phyloP scores from a whole-genome alignment of 2,888 invertebrate genomes.

The Cataglyphis rosenhaueri region DNA sequence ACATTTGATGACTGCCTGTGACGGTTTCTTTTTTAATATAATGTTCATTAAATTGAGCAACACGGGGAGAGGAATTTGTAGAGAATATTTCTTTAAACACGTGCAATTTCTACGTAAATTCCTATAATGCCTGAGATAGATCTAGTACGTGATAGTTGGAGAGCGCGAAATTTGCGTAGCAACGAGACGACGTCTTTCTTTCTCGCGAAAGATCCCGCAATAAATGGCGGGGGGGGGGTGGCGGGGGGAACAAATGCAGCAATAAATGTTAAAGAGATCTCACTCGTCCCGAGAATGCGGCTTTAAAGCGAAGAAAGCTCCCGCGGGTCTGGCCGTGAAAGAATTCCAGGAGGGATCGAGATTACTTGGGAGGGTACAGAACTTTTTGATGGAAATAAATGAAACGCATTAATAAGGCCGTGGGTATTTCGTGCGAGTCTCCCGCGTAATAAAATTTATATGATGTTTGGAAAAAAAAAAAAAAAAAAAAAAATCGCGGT shows the following conservation, averaged over 20 bases:
- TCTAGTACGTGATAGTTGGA: constrained; percentile 11
- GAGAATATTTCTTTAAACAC: background rate
- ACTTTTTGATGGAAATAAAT: constrained; percentile 64
- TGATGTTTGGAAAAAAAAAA: constrained; percentile 33
- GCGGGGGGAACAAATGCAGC: constrained; percentile 51
- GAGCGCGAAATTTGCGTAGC: constrained; percentile 48
- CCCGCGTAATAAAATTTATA: constrained; percentile 65
- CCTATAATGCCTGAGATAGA: background rate
- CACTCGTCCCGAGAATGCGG: constrained; percentile 50
- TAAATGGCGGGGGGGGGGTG: constrained; percentile 41
- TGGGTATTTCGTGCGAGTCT: constrained; percentile 48
- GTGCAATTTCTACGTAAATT: constrained; percentile 28
- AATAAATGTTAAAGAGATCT: constrained; percentile 61
- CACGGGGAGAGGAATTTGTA: background rate
- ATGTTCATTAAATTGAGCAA: background rate
- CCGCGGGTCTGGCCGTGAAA: constrained; percentile 47
- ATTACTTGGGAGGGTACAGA: constrained; percentile 46
- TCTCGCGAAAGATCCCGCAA: constrained; percentile 43
- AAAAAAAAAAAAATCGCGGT: constrained; percentile 48
- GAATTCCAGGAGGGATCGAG: constrained; percentile 52
- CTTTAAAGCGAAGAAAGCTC: constrained; percentile 46
- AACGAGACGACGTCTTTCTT: constrained; percentile 39
- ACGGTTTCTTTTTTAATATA: background rate
- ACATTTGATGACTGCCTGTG: background rate
- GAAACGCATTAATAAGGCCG: constrained; percentile 61